A percentile compares a stretch with the other conserved stretches of the same genome.
phyloP scores from a whole-genome alignment of 1,140 invertebrate genomes.

The Heliothis subflexa region DNA sequence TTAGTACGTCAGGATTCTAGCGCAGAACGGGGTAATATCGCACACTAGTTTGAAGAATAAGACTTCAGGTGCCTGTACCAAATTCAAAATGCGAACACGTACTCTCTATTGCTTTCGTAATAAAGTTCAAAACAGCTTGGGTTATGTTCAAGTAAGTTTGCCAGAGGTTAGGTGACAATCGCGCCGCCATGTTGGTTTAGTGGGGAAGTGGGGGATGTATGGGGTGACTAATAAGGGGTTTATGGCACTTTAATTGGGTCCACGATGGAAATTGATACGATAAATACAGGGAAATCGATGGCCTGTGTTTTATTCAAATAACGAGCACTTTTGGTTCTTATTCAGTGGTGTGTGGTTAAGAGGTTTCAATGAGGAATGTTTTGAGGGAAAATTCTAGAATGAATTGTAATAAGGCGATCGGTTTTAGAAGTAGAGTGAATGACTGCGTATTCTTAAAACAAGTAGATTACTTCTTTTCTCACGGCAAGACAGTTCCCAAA shows the following conservation, averaged over 20 bases:
- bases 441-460: no score
- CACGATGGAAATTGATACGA: constrained; percentile 74
- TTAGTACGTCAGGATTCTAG: constrained; percentile 46
- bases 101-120: constrained; percentile 46
- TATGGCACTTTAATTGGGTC: constrained; percentile 80
- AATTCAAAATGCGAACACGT: constrained; percentile 40
- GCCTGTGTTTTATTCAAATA: constrained; percentile 69
- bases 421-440: background rate
- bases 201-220: constrained; percentile 63
- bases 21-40: constrained; percentile 72
- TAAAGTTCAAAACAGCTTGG: constrained; percentile 57
- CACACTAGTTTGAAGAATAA: constrained; percentile 77
- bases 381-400: background rate
- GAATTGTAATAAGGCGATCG: background rate
- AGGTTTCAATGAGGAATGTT: background rate
- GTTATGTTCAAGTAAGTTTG: constrained; percentile 60
- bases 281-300: constrained; percentile 69
- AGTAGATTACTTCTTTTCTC: no score
- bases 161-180: constrained; percentile 79
- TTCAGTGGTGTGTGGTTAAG: constrained; percentile 20
- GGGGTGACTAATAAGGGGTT: constrained; percentile 79
- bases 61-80: constrained; percentile 71
- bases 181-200: constrained; percentile 83
- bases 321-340: constrained; percentile 12
- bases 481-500: no score